These are phyloP conservation scores for Cylindroiulus punctatus DNA, from an alignment of 2,888 invertebrate genomes.

Conservation along the genomic window DNA sequence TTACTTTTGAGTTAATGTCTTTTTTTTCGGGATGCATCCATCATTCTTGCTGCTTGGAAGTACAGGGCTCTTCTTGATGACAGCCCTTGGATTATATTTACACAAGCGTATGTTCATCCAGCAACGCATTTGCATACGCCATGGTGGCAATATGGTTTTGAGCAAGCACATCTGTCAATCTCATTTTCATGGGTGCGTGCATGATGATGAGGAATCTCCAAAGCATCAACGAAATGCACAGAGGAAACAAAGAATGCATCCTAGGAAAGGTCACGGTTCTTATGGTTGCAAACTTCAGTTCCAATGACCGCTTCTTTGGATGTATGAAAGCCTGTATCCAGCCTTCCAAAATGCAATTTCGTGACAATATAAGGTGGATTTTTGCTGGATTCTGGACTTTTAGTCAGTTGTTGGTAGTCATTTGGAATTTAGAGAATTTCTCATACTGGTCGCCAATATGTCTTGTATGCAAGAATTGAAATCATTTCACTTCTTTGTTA, in stretches of 20 bases:
- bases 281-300: background rate
- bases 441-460: no score
- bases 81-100: slow-evolving; percentile 34
- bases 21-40: background rate
- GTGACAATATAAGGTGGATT: no score
- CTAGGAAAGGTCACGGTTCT: background rate
- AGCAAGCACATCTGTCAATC: background rate
- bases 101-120: slow-evolving; percentile 14
- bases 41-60: slow-evolving; percentile 21
- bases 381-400: no score
- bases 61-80: slow-evolving; percentile 26
- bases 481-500: no score
- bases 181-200: background rate
- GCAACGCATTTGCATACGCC: background rate
- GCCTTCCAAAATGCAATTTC: no score
- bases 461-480: no score
- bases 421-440: no score
- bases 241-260: background rate
- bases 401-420: no score
- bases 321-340: background rate
- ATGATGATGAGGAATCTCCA: background rate
- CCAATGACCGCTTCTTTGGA: background rate
- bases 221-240: background rate
- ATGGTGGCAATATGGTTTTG: slow-evolving; percentile 8
- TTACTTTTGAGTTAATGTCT: slow-evolving; percentile 34